phyloP scores from a whole-genome alignment of 2,797 vertebrate species.

The Heterohyrax brucei region DNA sequence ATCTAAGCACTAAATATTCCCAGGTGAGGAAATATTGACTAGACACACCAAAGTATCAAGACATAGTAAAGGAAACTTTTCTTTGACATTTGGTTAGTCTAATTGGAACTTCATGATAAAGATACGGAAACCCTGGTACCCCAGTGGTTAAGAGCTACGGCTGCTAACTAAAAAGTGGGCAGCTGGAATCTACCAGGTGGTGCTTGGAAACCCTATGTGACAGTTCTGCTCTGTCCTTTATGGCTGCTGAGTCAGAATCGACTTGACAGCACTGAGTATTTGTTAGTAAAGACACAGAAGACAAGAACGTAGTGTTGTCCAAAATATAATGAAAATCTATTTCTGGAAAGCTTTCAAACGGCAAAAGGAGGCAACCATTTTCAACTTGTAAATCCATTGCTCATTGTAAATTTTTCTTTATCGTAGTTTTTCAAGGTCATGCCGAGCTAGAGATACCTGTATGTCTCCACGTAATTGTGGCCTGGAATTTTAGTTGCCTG shows the following conservation, averaged over 20 bases:
- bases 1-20: background rate
- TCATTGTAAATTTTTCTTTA: slow-evolving; percentile 63
- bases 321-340: slow-evolving; percentile 67
- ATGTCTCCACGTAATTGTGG: background rate
- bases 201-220: no score
- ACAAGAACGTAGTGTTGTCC: slow-evolving; percentile 14
- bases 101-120: slow-evolving; percentile 64
- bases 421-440: slow-evolving; percentile 51
- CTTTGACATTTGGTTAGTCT: background rate
- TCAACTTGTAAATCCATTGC: slow-evolving; percentile 7
- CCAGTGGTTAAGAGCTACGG: no score
- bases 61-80: slow-evolving; percentile 40
- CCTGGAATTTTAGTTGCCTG: slow-evolving; percentile 49
- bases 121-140: no score
- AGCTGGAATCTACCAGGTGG: no score
- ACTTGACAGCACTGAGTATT: background rate
- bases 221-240: no score
- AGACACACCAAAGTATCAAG: slow-evolving; percentile 34
- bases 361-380: background rate
- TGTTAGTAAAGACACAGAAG: slow-evolving; percentile 38
- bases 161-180: no score
- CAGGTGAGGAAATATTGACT: slow-evolving; percentile 36
- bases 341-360: slow-evolving; percentile 46
- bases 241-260: no score
- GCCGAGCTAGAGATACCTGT: slow-evolving; percentile 14